Conservation (phyloP, 2,113 vertebrate genomes). For the zebrafish (Danio rerio) region DNA sequence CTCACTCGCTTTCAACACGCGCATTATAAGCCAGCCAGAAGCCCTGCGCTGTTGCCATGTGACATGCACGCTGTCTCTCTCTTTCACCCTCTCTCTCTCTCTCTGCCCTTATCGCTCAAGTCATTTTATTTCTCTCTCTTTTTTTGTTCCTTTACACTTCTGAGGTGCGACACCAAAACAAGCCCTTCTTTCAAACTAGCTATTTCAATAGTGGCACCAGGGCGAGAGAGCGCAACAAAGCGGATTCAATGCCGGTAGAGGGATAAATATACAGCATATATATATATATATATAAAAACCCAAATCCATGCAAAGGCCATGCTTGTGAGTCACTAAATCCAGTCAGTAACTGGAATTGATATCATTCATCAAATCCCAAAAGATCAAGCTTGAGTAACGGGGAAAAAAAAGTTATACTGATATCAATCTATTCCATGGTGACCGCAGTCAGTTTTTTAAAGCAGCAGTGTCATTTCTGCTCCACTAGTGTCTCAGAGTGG, state of each 20-base stretch:
- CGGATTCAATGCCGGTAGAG: neutral
- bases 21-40: conserved; percentile 7
- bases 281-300: conserved; percentile 21
- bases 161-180: neutral
- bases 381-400: conserved; percentile 5
- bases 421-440: neutral
- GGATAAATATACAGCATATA: conserved; percentile 7
- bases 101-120: neutral
- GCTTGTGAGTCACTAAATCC: conserved; percentile 13
- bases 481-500: neutral
- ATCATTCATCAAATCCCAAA: conserved; percentile 20
- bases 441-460: neutral
- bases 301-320: conserved; percentile 10
- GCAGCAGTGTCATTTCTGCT: neutral
- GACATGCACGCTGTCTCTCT: neutral
- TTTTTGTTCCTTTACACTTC: conserved; percentile 24
- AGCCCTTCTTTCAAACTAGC: neutral
- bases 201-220: conserved; percentile 9
- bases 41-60: conserved; percentile 1
- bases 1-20: neutral
- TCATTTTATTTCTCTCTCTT: conserved; percentile 13
- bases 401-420: neutral
- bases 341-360: neutral
- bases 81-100: neutral
- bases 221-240: neutral